Base-by-base conservation (phyloP, 2,113 vertebrate genomes). In the Ariopsis seemanni region DNA sequence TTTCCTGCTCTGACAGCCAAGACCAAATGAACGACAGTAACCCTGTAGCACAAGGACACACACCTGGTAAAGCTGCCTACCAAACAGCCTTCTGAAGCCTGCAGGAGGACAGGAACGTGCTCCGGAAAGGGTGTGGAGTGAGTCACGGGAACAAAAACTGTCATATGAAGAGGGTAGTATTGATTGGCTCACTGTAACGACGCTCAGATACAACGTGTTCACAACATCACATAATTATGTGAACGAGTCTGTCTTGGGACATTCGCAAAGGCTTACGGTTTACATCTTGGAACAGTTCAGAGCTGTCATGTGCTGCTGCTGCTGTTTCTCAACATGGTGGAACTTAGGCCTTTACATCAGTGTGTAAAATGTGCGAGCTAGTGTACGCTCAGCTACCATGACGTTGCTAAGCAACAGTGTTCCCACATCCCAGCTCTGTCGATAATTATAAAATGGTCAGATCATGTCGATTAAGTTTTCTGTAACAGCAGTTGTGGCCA, bases 1-100 rank as follows among this genome's bases (percentile, higher is more conserved):
- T 69, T 65, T 80, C 50, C 52, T 72, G 42, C 78, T 25, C 30
- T 18, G 15, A 58, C 17, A 91, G 72, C 71, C 65, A 87, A 88
- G 86, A 50, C 89, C 84, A 60, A 55, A 91, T 93, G 93, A 95
- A 93, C 93, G 92, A 74, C 53, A 91, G 87, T 95, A 92, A 95
- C 94, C 93, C 83, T 57, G 53, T 63, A 48, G 74, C 65, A 74
- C 74, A 57, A 65, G 55, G n/a, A 50, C 79, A 77, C 34, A 6
- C 30, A 60, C 62, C 67, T 25, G 42, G 75, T 34, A 78, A 53
- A 7, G 75, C 8, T 50, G 72, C 72, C 71, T 50, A 48, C 18
- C 5, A 8, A 50, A 22, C 20, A 0, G 48, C 20, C 72, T 50
- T 25, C 5, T 11, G 42, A 10, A 75, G 72, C 20, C 72, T 11